Percentiles rank a stretch among this genome's conserved stretches.
Evolutionary conservation across 2,888 invertebrate species (phyloP).

Genomic region (Orchesella flavescens): DNA sequence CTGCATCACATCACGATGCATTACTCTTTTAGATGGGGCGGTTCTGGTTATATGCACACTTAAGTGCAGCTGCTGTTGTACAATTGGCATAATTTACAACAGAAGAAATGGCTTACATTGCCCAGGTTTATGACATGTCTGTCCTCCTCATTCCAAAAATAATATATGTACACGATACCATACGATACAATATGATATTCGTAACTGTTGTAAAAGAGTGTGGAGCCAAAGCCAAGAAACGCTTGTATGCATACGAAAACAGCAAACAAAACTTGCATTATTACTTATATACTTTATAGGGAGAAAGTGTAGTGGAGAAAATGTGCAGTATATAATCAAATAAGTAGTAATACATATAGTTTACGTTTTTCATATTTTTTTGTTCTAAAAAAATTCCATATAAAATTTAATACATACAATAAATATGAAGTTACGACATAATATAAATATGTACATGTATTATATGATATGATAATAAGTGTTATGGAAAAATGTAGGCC

Average conservation of each 20-base stretch:
- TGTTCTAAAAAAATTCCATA: constrained; percentile 4
- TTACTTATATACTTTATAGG: too few relatives aligned
- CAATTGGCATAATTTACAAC: constrained; percentile 44
- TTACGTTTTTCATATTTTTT: not conserved
- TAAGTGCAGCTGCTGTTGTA: constrained; percentile 49
- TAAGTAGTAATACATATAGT: too few relatives aligned
- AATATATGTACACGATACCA: not conserved
- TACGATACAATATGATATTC: too few relatives aligned
- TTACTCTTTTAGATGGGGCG: too few relatives aligned
- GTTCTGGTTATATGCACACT: constrained; percentile 1
- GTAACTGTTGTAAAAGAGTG: too few relatives aligned
- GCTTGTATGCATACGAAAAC: too few relatives aligned
- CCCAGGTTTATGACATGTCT: constrained; percentile 13
- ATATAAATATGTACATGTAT: constrained; percentile 1
- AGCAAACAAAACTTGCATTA: too few relatives aligned
- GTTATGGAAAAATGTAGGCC: constrained; percentile 46
- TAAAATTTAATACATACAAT: constrained; percentile 25
- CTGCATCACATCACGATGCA: too few relatives aligned
- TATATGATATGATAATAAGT: constrained; percentile 40
- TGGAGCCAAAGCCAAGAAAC: too few relatives aligned
- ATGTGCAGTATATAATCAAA: too few relatives aligned
- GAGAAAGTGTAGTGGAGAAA: too few relatives aligned
- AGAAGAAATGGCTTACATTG: constrained; percentile 20
- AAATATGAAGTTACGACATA: constrained; percentile 28
- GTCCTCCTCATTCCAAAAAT: constrained; percentile 16